These are phyloP conservation scores for Amblyjoppa proteus DNA, from an alignment of 2,888 invertebrate genomes.

Conservation along the genomic window DNA sequence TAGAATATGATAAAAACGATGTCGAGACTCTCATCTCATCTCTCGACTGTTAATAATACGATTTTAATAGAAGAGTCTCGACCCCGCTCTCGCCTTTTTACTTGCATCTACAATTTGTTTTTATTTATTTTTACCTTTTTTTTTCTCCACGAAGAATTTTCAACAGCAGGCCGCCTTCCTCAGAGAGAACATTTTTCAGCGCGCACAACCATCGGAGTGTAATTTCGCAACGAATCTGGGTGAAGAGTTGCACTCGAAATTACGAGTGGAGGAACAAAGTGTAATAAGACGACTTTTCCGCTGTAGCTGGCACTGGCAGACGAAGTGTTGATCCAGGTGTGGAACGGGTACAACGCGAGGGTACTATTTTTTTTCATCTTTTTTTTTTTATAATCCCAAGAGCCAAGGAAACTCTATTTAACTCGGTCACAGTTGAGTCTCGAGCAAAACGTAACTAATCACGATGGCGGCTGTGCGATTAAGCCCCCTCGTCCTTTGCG, in stretches of 20 bases:
- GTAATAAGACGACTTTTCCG: constrained; percentile 44
- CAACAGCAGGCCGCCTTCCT: background rate
- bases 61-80: constrained; percentile 2
- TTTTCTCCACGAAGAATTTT: constrained; percentile 44
- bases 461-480: constrained; percentile 19
- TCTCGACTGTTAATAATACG: background rate
- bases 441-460: background rate
- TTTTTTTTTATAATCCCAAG: background rate
- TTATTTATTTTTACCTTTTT: constrained; percentile 5
- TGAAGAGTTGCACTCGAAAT: constrained; percentile 61
- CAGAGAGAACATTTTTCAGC: constrained; percentile 19
- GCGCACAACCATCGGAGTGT: constrained; percentile 4
- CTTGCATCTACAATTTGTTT: constrained; percentile 36
- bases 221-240: constrained; percentile 58
- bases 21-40: background rate
- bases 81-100: constrained; percentile 49
- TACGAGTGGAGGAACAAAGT: constrained; percentile 37
- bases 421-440: constrained; percentile 33
- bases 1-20: background rate
- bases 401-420: background rate
- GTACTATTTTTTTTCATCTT: background rate
- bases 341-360: constrained; percentile 4
- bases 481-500: background rate
- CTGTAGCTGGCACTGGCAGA: background rate
- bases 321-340: constrained; percentile 32